Evolutionary conservation across 2,113 vertebrate genomes (phyloP).

Genomic region (Bettongia penicillata): DNA sequence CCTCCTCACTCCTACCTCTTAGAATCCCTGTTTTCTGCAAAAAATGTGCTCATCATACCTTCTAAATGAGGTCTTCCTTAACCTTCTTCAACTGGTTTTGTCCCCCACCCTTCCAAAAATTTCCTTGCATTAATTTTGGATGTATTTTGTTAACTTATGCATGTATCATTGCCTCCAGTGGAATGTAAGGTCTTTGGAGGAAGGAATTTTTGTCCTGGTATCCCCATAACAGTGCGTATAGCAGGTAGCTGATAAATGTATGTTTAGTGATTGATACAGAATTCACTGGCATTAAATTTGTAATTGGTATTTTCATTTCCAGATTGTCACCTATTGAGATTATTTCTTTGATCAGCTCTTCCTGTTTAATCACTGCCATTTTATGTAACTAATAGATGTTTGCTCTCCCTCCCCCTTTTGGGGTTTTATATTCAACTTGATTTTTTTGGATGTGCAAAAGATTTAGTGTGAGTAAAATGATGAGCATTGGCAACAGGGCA

Average conservation of each 20-base stretch:
- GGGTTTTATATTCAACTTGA: constrained; percentile 65
- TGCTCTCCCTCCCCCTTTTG: background rate
- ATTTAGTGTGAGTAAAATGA: constrained; percentile 63
- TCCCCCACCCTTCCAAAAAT: background rate
- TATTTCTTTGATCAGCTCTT: background rate
- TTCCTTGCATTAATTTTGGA: background rate
- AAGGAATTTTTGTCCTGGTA: background rate
- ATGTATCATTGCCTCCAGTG: background rate
- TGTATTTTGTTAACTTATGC: background rate
- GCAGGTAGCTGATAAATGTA: background rate
- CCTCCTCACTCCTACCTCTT: background rate
- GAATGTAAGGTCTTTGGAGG: background rate
- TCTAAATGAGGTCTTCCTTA: background rate
- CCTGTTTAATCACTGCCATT: constrained; percentile 57
- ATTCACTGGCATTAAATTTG: background rate
- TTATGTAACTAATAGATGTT: constrained; percentile 65
- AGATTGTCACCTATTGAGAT: background rate
- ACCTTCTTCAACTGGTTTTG: background rate
- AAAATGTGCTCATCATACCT: background rate
- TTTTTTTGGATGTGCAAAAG: constrained; percentile 69
- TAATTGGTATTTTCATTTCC: background rate
- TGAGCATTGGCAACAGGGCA: constrained; percentile 4
- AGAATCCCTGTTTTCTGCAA: background rate
- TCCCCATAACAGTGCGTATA: background rate
- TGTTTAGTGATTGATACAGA: background rate